Evolutionary conservation across 2,888 invertebrate genomes (phyloP), one percentile per base, ranked within the genome.

Genomic region (Hyalella azteca): DNA sequence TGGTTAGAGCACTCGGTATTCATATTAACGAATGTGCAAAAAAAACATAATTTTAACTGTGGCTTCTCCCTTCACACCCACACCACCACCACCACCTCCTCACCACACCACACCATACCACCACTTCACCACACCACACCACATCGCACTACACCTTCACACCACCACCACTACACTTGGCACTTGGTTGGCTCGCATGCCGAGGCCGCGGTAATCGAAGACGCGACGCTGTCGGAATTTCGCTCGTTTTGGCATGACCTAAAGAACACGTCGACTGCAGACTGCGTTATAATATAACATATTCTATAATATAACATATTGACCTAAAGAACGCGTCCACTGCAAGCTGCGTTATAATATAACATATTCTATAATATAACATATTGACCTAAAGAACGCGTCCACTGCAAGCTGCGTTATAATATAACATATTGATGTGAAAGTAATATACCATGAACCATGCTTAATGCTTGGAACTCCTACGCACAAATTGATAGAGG

Each of bases 161-260:
- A n/a, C n/a, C n/a, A n/a, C n/a, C n/a, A n/a, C n/a, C n/a, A n/a
- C n/a, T n/a, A n/a, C n/a, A n/a, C n/a, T n/a, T n/a, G n/a, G n/a
- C n/a, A n/a, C n/a, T n/a, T n/a, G n/a, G n/a, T n/a, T n/a, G n/a
- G n/a, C n/a, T n/a, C n/a, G n/a, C n/a, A n/a, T n/a, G n/a, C n/a
- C n/a, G n/a, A n/a, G n/a, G 54, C 9, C 54, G 0, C 26, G 54
- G 54, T 54, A 54, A 54, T 54, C 54, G 54, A 54, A 54, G 54
- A 54, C 54, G 54, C 9, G 54, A 19, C 26, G 54, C 22, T 54
- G 54, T 29, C 54, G 54, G 54, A 54, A 54, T 54, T 54, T 54
- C 54, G 22, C 29, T 54, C 26, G 54, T 54, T 4, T 54, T 54
- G 54, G 54, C 54, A 54, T 54, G 15, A 26, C 54, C 26, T 26